Conservation (phyloP, 2,888 invertebrate species). For the Petrophora chlorosata region DNA sequence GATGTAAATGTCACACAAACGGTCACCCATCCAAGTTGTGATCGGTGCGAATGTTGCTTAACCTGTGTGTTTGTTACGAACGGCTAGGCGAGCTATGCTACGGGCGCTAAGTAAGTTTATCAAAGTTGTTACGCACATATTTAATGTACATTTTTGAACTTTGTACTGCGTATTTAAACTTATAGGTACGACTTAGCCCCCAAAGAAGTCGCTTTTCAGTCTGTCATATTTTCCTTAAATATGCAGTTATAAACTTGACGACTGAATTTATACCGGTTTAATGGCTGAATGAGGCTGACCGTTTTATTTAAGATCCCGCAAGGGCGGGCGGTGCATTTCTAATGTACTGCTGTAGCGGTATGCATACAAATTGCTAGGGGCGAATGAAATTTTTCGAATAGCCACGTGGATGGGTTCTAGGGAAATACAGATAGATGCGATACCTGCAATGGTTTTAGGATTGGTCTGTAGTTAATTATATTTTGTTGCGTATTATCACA, state of each 20-base stretch:
- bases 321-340: constrained; percentile 66
- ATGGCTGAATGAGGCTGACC: constrained; percentile 55
- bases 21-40: too few species aligned
- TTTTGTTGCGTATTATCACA: too few species aligned
- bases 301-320: constrained; percentile 56
- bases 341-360: constrained; percentile 70
- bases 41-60: too few species aligned
- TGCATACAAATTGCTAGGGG: constrained; percentile 71
- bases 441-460: constrained; percentile 2
- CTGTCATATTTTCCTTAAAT: constrained; percentile 1
- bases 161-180: too few species aligned
- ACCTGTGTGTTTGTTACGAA: too few species aligned
- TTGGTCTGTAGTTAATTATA: not conserved
- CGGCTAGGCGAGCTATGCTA: too few species aligned
- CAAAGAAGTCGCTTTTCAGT: too few species aligned
- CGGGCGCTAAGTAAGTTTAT: too few species aligned
- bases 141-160: too few species aligned
- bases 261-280: constrained; percentile 19
- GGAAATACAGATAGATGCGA: constrained; percentile 12
- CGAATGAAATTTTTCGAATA: constrained; percentile 75
- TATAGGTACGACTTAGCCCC: too few species aligned
- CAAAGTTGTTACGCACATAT: too few species aligned
- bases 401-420: constrained; percentile 42
- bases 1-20: too few species aligned
- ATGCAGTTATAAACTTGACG: constrained; percentile 10